Evolutionary conservation across 23 tunicate genomes (phyloP).

Genomic region (Ascidia mentula): DNA sequence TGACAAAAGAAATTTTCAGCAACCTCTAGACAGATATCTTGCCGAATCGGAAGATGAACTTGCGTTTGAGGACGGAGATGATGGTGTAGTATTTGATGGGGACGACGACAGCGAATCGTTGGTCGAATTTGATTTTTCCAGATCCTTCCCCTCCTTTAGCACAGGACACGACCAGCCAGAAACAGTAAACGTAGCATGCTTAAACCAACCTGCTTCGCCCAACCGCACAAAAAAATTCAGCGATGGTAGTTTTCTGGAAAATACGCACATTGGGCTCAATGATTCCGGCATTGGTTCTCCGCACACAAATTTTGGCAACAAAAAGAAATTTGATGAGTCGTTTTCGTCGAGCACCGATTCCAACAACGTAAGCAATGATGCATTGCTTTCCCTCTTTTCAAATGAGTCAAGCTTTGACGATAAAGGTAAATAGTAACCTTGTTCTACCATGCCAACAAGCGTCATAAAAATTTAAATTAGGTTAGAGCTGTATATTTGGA

Average conservation of each 20-base stretch:
- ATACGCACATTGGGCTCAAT: not conserved
- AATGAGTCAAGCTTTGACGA: too few species aligned
- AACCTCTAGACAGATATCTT: constrained; percentile 2
- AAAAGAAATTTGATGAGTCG: not conserved
- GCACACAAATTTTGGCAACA: not conserved
- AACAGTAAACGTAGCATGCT: not conserved
- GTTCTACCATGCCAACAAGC: too few species aligned
- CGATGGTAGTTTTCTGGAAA: not conserved
- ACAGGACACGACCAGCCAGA: not conserved
- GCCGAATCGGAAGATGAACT: constrained; percentile 21
- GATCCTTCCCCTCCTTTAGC: not conserved
- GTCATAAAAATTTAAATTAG: too few species aligned
- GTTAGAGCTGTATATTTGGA: too few species aligned
- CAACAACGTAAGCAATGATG: not conserved
- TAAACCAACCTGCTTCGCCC: not conserved
- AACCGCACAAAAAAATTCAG: not conserved
- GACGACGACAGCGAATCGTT: constrained; percentile 40
- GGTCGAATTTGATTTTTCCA: constrained; percentile 5
- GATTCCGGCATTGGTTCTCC: not conserved
- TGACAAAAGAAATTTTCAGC: too few species aligned
- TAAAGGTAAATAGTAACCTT: too few species aligned
- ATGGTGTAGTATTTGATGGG: constrained; percentile 35
- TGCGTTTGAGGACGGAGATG: constrained; percentile 36
- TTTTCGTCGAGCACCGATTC: not conserved
- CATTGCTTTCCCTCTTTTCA: not conserved